These are phyloP conservation scores for Idaea aversata DNA, from an alignment of 2,888 invertebrate genomes.

Conservation along the genomic window DNA sequence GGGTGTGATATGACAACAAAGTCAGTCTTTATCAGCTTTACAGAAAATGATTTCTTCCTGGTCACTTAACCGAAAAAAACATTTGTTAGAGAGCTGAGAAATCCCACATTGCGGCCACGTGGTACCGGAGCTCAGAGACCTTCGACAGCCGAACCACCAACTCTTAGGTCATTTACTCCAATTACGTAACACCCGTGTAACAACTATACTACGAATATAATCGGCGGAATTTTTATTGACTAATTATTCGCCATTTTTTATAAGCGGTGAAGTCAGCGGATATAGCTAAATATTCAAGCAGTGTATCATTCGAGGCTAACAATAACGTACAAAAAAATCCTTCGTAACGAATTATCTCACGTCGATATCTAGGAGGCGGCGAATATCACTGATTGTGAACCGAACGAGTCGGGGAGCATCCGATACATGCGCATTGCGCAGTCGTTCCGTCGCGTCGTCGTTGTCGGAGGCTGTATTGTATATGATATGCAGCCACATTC, in stretches of 20 bases:
- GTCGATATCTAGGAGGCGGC: constrained; percentile 57
- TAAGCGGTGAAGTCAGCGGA: constrained; percentile 78
- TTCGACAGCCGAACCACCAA: constrained; percentile 58
- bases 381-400: constrained; percentile 16
- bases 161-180: constrained; percentile 77
- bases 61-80: neutral
- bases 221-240: constrained; percentile 80
- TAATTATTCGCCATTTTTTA: constrained; percentile 79
- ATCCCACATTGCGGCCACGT: constrained; percentile 49
- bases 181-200: constrained; percentile 78
- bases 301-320: constrained; percentile 78
- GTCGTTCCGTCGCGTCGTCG: constrained; percentile 21
- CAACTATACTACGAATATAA: constrained; percentile 67
- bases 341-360: constrained; percentile 62
- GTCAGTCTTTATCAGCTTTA: constrained; percentile 23
- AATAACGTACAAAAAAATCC: constrained; percentile 69
- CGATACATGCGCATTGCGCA: neutral
- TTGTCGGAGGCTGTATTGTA: constrained; percentile 42
- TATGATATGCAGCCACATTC: constrained; percentile 65
- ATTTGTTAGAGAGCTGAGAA: neutral
- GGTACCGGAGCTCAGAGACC: constrained; percentile 55
- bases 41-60: neutral
- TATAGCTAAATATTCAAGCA: constrained; percentile 79
- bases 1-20: constrained; percentile 21
- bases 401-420: neutral